Conservation (phyloP, 2,888 invertebrate species). For the Parapristionchus giblindavisi region DNA sequence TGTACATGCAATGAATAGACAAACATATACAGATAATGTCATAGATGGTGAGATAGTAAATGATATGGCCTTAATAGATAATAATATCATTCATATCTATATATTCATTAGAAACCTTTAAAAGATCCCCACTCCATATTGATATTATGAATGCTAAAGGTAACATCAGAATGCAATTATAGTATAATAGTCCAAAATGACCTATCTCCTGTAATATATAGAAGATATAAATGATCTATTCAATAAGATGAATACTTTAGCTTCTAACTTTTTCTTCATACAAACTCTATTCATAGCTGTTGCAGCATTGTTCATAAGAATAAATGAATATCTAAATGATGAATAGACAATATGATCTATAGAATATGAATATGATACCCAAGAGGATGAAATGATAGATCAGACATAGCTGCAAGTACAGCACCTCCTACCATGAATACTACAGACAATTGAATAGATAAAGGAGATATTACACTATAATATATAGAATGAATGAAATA, state of each 20-base stretch:
- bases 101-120: constrained; percentile 71
- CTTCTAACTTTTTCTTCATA: constrained; percentile 92
- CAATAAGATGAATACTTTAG: constrained; percentile 73
- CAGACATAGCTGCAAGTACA: constrained; percentile 82
- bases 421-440: constrained; percentile 93
- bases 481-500: no score
- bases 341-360: constrained; percentile 76
- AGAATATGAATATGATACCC: constrained; percentile 87
- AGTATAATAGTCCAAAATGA: constrained; percentile 73
- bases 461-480: no score
- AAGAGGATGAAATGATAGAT: constrained; percentile 68
- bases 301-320: constrained; percentile 87
- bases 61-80: background rate
- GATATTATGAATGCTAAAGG: constrained; percentile 69
- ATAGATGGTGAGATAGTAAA: background rate
- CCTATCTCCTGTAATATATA: constrained; percentile 69
- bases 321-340: constrained; percentile 78
- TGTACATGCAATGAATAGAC: constrained; percentile 86
- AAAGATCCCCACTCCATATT: constrained; percentile 69
- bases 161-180: constrained; percentile 73
- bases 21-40: constrained; percentile 64
- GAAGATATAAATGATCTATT: background rate
- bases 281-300: constrained; percentile 95
- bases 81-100: background rate
- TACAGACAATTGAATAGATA: no score